Evolutionary conservation across 2,888 invertebrate genomes (phyloP).

Genomic region (Graphium colonna): DNA sequence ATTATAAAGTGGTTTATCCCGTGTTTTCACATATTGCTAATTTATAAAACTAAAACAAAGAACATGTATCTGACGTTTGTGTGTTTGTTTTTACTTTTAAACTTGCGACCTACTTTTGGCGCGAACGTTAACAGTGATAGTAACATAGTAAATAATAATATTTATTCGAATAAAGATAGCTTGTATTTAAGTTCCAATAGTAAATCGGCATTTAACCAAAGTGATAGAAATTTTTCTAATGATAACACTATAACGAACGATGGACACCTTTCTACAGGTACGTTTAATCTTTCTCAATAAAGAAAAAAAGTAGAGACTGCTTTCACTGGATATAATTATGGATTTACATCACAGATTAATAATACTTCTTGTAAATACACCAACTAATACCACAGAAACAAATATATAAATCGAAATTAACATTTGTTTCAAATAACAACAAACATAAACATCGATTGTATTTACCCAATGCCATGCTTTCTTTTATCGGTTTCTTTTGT

Average conservation of each 20-base stretch:
- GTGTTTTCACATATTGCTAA: constrained; percentile 63
- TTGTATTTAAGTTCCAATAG: constrained; percentile 33
- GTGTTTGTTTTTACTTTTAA: constrained; percentile 60
- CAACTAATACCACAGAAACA: too few species aligned
- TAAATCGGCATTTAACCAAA: constrained; percentile 37
- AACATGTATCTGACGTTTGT: constrained; percentile 40
- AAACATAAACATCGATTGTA: too few species aligned
- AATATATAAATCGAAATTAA: too few species aligned
- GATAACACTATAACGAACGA: background rate
- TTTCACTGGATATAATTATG: background rate
- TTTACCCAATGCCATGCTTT: too few species aligned
- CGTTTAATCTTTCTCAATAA: background rate
- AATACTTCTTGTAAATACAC: too few species aligned
- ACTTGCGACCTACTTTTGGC: constrained; percentile 43
- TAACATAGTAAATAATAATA: constrained; percentile 33
- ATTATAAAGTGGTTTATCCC: constrained; percentile 75
- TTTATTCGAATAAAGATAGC: constrained; percentile 38
- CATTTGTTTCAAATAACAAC: too few species aligned
- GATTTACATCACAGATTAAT: background rate
- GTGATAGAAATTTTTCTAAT: constrained; percentile 30
- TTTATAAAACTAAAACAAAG: constrained; percentile 39
- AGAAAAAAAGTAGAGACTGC: background rate
- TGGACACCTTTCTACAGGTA: constrained; percentile 8
- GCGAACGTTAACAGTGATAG: constrained; percentile 42
- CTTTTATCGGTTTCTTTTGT: too few species aligned